Conservation (phyloP, 2,888 invertebrate genomes). For the Pseudanteris insignis region DNA sequence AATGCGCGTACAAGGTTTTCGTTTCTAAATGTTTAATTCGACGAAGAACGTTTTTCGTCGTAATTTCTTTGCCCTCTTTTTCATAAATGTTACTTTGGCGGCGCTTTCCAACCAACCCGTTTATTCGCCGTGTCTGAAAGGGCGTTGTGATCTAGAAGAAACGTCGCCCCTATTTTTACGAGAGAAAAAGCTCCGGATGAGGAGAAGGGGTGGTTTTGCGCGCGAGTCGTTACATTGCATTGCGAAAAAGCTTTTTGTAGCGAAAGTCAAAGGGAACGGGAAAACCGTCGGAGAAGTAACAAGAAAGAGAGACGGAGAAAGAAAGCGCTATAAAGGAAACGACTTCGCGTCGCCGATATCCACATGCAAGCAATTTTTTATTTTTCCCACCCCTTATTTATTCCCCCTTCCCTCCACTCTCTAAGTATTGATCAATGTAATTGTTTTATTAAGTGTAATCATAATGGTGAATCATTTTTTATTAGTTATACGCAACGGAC, state of each 20-base stretch:
- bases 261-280: slow-evolving; percentile 40
- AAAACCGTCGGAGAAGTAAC: slow-evolving; percentile 30
- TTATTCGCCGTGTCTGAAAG: slow-evolving; percentile 30
- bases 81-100: slow-evolving; percentile 35
- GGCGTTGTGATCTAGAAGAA: slow-evolving; percentile 44
- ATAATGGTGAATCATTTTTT: no score
- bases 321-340: no score
- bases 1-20: slow-evolving; percentile 41
- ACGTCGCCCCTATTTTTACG: slow-evolving; percentile 54
- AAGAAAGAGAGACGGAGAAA: not conserved
- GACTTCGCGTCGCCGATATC: slow-evolving; percentile 20
- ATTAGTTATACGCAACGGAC: no score
- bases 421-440: slow-evolving; percentile 39
- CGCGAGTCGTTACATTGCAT: slow-evolving; percentile 54
- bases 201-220: slow-evolving; percentile 53
- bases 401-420: not conserved
- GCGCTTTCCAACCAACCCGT: slow-evolving; percentile 26
- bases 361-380: slow-evolving; percentile 19
- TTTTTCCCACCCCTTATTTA: not conserved
- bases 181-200: slow-evolving; percentile 52
- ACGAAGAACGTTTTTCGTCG: slow-evolving; percentile 27
- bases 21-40: slow-evolving; percentile 44
- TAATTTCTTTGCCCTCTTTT: slow-evolving; percentile 33
- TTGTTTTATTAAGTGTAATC: no score
- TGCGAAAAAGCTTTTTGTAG: slow-evolving; percentile 54